Percentiles rank a stretch among this genome's conserved stretches.
Conservation (phyloP, 2,888 invertebrate genomes). For the Prosapia bicincta region DNA sequence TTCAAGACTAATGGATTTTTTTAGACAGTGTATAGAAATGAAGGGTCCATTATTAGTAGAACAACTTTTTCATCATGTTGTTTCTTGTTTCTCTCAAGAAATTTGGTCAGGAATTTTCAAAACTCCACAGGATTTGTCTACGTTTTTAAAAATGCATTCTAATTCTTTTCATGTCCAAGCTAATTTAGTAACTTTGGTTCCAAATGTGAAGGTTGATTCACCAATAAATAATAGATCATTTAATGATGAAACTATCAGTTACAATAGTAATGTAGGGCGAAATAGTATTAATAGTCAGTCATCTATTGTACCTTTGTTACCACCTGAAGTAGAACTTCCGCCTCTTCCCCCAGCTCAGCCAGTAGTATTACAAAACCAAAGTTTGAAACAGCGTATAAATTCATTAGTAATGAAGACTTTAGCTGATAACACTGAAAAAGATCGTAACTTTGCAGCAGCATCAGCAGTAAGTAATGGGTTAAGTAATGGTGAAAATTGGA, state of each 20-base stretch:
- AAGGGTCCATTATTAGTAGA: slow-evolving; percentile 83
- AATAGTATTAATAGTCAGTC: slow-evolving; percentile 29
- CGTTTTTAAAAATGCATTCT: slow-evolving; percentile 90
- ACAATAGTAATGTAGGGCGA: slow-evolving; percentile 18
- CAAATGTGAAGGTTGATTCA: slow-evolving; percentile 43
- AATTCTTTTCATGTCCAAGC: slow-evolving; percentile 92
- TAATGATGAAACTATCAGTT: slow-evolving; percentile 16
- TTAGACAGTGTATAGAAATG: slow-evolving; percentile 76
- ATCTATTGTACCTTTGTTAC: slow-evolving; percentile 28
- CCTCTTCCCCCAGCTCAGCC: slow-evolving; percentile 40
- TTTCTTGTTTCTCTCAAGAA: slow-evolving; percentile 70
- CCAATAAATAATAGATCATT: neutral
- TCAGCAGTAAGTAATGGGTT: slow-evolving; percentile 48
- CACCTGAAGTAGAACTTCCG: slow-evolving; percentile 45
- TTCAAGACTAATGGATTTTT: slow-evolving; percentile 76
- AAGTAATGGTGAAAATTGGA: slow-evolving; percentile 62
- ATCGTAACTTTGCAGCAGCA: slow-evolving; percentile 50
- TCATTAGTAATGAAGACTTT: slow-evolving; percentile 83
- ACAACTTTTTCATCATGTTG: slow-evolving; percentile 78
- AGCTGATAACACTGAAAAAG: slow-evolving; percentile 75
- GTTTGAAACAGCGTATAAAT: slow-evolving; percentile 83
- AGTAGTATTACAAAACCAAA: slow-evolving; percentile 58
- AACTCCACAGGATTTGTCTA: slow-evolving; percentile 82
- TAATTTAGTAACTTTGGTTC: slow-evolving; percentile 79
- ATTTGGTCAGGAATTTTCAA: slow-evolving; percentile 86